Percentiles rank a stretch among this genome's conserved stretches.
Conservation (phyloP, 2,113 vertebrate species). For the Puntigrus tetrazona region DNA sequence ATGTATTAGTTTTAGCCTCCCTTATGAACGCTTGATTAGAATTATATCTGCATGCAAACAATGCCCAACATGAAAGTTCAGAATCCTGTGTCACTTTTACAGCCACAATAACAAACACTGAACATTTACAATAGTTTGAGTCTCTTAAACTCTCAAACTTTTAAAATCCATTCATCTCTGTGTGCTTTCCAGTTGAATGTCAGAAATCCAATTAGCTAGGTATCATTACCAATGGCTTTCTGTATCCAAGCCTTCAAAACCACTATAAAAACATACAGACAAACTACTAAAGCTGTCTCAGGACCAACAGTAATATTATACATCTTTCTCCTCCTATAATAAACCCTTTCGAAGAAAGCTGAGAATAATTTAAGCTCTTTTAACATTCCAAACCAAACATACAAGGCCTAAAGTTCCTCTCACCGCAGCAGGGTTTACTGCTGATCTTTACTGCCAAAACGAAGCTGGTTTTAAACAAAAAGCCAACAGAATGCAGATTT, state of each 20-base stretch:
- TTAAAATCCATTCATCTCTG: background rate
- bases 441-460: constrained; percentile 32
- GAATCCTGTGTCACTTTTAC: background rate
- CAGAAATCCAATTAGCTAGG: constrained; percentile 35
- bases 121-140: background rate
- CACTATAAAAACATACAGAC: constrained; percentile 36
- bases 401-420: constrained; percentile 26
- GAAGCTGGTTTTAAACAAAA: constrained; percentile 11
- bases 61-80: background rate
- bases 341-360: constrained; percentile 17
- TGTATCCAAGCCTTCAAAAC: constrained; percentile 39
- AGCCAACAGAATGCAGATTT: constrained; percentile 22
- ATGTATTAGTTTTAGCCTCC: background rate
- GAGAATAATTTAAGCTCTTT: constrained; percentile 37
- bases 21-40: background rate
- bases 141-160: background rate
- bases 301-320: background rate
- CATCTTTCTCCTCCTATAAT: background rate
- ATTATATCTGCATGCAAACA: background rate
- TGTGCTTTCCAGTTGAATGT: background rate
- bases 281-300: constrained; percentile 10
- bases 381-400: constrained; percentile 26
- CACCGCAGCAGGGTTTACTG: constrained; percentile 5
- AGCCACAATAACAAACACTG: background rate
- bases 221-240: constrained; percentile 36